Evolutionary conservation across 2,797 vertebrate species (phyloP), one percentile per base, ranked within the genome.

Genomic region (Micrastur ruficollis): DNA sequence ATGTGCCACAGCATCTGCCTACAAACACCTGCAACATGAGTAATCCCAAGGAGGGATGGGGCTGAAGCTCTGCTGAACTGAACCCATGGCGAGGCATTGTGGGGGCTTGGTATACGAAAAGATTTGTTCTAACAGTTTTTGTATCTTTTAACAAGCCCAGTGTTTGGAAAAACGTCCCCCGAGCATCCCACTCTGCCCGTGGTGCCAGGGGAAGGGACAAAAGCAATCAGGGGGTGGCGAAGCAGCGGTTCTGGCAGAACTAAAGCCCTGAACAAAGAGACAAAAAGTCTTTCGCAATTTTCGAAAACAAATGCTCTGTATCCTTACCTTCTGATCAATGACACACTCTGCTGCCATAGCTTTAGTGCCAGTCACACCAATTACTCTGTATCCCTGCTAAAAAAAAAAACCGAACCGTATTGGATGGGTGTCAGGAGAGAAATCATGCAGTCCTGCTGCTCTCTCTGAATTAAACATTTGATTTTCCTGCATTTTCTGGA

Each of bases 311-410:
- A 27, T 21, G 23, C 13, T 75, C 36, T 58, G 38, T 46, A 58
- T 74, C 66, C 32, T 70, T 86, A 97, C 95, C 94, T 97, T 96
- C 76, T 93, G 94, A 88, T 94, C 91, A 26, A 12, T 2, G 9
- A 87, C 15, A 16, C 14, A 42, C 62, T 97, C 97, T 47, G 95
- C 95, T 1, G 53, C 92, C 79, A 89, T 42, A 40, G 76, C 74
- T 17, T 73, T 32, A 25, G 90, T 68, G 55, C 23, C 42, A 73
- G 80, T 81, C 55, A 91, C 36, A 12, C 92, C 94, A 52, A 93
- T 91, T 15, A 93, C 95, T 53, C 81, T 66, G 73, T 93, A 91
- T 62, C 97, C 95, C 95, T 98, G 93, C 72, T 85, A 49, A 75
- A 86, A 93, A 95, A 22, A 44, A 34, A 72, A 25, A 4, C 42